A percentile compares a stretch with the other conserved stretches of the same genome.
Evolutionary conservation across 1,140 invertebrate species (phyloP).

Genomic region (Trissolcus basalis): DNA sequence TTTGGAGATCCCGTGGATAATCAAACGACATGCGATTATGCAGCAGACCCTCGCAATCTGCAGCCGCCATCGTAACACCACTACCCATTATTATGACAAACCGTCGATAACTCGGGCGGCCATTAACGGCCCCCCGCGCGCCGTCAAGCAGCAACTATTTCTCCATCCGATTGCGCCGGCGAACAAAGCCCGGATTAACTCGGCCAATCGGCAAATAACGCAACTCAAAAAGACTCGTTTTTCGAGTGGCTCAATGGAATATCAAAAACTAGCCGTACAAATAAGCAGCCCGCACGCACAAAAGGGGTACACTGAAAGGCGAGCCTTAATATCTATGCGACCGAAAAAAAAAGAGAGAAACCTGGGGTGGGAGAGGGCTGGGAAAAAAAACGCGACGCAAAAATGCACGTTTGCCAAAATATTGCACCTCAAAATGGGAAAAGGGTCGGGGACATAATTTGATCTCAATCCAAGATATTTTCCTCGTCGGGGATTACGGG

Average conservation of each 20-base stretch:
- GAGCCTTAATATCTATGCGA: slow-evolving; percentile 1
- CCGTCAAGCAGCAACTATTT: slow-evolving; percentile 34
- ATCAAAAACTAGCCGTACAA: slow-evolving; percentile 40
- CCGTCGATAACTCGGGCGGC: slow-evolving; percentile 43
- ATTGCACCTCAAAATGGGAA: too few relatives aligned
- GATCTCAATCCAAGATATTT: slow-evolving; percentile 38
- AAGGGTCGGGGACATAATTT: slow-evolving; percentile 12
- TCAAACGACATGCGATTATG: slow-evolving; percentile 47
- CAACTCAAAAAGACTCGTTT: slow-evolving; percentile 24
- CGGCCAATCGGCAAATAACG: slow-evolving; percentile 46
- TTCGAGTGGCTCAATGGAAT: slow-evolving; percentile 29
- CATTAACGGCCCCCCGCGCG: slow-evolving; percentile 31
- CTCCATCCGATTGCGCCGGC: slow-evolving; percentile 30
- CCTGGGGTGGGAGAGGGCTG: background rate
- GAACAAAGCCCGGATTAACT: slow-evolving; percentile 46
- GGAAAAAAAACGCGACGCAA: too few relatives aligned
- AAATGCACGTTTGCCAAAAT: too few relatives aligned
- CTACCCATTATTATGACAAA: slow-evolving; percentile 49
- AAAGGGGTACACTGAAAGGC: slow-evolving; percentile 33
- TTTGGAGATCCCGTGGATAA: slow-evolving; percentile 45
- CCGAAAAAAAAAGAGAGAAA: too few relatives aligned
- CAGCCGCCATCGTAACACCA: slow-evolving; percentile 31
- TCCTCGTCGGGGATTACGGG: slow-evolving; percentile 14
- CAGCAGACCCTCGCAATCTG: slow-evolving; percentile 30
- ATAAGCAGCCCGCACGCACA: slow-evolving; percentile 33